Base-by-base conservation (phyloP, 2,113 vertebrate species). In the Pheucticus melanocephalus region DNA sequence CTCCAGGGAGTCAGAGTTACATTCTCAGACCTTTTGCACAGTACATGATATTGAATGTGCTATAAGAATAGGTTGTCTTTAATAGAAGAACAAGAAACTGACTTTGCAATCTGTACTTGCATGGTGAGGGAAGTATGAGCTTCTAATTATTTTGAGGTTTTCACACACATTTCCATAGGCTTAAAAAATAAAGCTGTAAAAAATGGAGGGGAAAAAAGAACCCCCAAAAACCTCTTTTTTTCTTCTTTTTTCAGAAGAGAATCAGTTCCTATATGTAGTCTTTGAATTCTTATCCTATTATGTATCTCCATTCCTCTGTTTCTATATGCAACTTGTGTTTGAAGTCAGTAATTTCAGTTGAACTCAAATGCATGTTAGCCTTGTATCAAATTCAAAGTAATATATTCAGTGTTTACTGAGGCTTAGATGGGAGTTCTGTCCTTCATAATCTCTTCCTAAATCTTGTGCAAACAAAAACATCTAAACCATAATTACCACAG, bases 201-300 rank as follows among this genome's bases (percentile, higher is more conserved):
- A 86, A 44, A 24, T 4, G 48, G 19, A 51, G 6, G 11, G 1
- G 9, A 54, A 63, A 18, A 45, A 10, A 21, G 15, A 9, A 3
- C 6, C 12, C 19, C 15, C 0, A 6, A 44, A 23, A 37, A 39
- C 5, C 8, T 6, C 5, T 19, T 19, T 44, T 13, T 7, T 47
- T n/a, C 8, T 45, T 20, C 30, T 61, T 61, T 63, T 66, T 82
- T 48, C 42, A 30, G 30, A 63, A 85, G 19, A 73, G 2, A 60
- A 40, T 44, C 30, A 19, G 10, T 42, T 22, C 11, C 7, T 7
- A 4, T 19, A 23, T 39, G 14, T 11, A 47, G 12, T 70, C 28
- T 73, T 65, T 48, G 51, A 66, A 56, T 75, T 73, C 6, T 10
- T 48, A 31, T n/a, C 12, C 11, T 60, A 11, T 31, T 69, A 31